A percentile compares a stretch with the other conserved stretches of the same genome.
These are phyloP conservation scores for Callimico goeldii DNA, from an alignment of 2,797 vertebrate genomes.

Conservation along the genomic window DNA sequence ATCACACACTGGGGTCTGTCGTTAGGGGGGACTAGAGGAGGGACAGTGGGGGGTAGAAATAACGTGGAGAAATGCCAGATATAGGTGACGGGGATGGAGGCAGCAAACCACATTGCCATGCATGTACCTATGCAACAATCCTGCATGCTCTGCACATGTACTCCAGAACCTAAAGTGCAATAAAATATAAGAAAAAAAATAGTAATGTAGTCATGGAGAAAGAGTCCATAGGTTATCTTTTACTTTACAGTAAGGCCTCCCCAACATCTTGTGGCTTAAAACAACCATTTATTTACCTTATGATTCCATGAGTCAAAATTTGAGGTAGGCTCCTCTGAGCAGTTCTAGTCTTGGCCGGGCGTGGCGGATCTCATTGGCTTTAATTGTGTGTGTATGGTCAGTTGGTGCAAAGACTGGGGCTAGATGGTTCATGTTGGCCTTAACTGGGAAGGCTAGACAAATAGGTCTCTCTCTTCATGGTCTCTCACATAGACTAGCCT, in stretches of 20 bases:
- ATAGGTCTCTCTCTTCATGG: accelerated
- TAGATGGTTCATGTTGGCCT: background rate
- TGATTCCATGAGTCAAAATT: background rate
- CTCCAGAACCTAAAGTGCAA: too few relatives aligned
- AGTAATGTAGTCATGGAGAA: background rate
- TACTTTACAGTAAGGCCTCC: background rate
- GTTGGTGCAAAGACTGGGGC: background rate
- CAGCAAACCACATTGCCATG: too few relatives aligned
- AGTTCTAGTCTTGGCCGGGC: background rate
- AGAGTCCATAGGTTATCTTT: background rate
- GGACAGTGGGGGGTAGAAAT: too few relatives aligned
- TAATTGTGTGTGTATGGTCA: background rate
- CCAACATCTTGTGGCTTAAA: background rate
- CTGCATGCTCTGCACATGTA: too few relatives aligned
- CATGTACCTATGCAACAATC: too few relatives aligned
- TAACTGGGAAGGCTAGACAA: background rate
- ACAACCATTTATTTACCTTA: background rate
- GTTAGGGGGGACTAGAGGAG: too few relatives aligned
- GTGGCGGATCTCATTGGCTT: background rate
- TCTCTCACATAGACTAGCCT: background rate
- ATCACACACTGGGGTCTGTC: too few relatives aligned
- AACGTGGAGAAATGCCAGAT: too few relatives aligned
- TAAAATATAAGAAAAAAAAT: background rate
- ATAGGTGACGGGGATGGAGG: too few relatives aligned
- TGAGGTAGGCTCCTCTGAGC: background rate